Evolutionary conservation across 2,113 vertebrate species (phyloP).

Genomic region (Enhydra lutris): DNA sequence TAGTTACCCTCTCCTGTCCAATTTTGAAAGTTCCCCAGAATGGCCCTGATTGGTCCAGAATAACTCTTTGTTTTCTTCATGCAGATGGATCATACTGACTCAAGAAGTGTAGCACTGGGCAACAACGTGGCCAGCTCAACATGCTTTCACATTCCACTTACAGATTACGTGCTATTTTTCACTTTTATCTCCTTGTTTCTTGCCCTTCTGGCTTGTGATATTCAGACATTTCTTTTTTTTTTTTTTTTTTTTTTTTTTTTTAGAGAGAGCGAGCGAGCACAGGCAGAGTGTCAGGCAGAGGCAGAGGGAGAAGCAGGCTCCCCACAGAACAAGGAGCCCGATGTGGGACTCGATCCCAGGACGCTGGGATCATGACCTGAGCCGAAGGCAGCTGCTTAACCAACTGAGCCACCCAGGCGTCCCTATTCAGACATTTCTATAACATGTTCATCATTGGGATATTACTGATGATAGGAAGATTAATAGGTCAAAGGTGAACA

Average conservation of each 20-base stretch:
- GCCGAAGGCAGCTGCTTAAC: too few relatives aligned
- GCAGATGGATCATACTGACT: too few relatives aligned
- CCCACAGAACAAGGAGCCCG: too few relatives aligned
- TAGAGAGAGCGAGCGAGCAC: too few relatives aligned
- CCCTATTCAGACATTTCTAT: neutral
- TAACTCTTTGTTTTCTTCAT: neutral
- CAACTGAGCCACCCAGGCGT: too few relatives aligned
- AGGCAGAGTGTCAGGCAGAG: too few relatives aligned
- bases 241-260: too few relatives aligned
- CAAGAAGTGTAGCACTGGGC: neutral
- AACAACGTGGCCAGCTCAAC: neutral
- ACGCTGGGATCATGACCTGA: too few relatives aligned
- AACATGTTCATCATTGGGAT: neutral
- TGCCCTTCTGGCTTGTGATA: neutral
- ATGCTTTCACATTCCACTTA: neutral
- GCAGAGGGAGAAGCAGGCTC: too few relatives aligned
- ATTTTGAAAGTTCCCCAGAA: neutral
- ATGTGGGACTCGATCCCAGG: too few relatives aligned
- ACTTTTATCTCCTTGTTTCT: neutral
- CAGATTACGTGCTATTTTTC: neutral
- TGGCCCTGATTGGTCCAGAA: neutral
- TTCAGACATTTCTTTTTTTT: neutral
- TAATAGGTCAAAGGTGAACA: neutral
- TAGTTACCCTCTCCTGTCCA: neutral
- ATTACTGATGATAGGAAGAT: neutral